phyloP scores from a whole-genome alignment of 2,888 invertebrate species.

The Meiosimyza platycephala region DNA sequence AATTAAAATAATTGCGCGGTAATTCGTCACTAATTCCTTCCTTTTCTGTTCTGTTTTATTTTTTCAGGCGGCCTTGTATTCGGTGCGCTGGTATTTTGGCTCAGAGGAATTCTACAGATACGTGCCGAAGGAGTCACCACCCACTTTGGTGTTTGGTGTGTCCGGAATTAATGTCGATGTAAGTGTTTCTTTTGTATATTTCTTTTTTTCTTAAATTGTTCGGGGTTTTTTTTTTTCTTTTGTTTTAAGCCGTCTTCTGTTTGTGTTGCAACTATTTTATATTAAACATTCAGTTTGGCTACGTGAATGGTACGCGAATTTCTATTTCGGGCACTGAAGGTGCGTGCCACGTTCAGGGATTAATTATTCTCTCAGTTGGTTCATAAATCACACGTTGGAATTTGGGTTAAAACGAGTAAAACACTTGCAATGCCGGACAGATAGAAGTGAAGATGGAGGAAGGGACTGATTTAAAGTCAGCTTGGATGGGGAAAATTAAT shows the following conservation, averaged over 20 bases:
- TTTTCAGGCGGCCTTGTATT: constrained; percentile 69
- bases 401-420: constrained; percentile 20
- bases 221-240: too few relatives aligned
- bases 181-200: constrained; percentile 65
- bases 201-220: too few relatives aligned
- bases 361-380: constrained; percentile 31
- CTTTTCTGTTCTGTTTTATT: constrained; percentile 36
- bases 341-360: constrained; percentile 22
- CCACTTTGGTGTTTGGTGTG: constrained; percentile 70
- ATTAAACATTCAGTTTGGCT: too few relatives aligned
- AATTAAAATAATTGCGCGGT: constrained; percentile 52
- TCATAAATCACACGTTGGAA: constrained; percentile 31
- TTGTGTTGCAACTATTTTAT: constrained; percentile 2
- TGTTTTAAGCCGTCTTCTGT: constrained; percentile 2
- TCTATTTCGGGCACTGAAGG: neutral
- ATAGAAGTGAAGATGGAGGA: neutral
- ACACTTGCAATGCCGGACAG: constrained; percentile 17
- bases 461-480: neutral
- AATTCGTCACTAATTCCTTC: constrained; percentile 50
- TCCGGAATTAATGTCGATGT: constrained; percentile 73
- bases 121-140: constrained; percentile 72
- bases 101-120: constrained; percentile 74
- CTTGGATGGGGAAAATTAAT: neutral
- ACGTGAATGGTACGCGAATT: too few relatives aligned
- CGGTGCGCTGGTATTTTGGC: constrained; percentile 75